Evolutionary conservation across 1,140 invertebrate species (phyloP), one percentile per base, ranked within the genome.

Genomic region (Nautilus pompilius): DNA sequence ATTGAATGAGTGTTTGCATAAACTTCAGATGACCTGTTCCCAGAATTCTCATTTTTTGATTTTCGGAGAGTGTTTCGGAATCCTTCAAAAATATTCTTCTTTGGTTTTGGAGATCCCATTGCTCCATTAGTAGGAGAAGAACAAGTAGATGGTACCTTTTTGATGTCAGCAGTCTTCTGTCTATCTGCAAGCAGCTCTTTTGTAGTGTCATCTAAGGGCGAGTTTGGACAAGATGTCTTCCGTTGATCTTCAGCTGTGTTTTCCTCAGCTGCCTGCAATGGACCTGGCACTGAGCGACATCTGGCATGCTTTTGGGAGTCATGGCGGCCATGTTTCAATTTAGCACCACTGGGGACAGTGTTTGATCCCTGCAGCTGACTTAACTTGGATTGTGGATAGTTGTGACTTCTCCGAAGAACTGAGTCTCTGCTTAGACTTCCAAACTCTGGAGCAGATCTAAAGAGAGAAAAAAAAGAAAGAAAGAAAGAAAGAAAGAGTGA

Each of bases 31-130:
- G 45, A 53, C 53, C 48, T 57, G 59, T 22, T 59, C 55, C 22
- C 49, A 28, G 49, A 29, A 48, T 41, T 48, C 28, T 75, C 73
- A 67, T 62, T 69, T 70, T 77, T 77, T 68, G 81, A 79, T 67
- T 80, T 78, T 57, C 85, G 81, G 34, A 88, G 76, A 4, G 86
- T 86, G 74, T 86, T 87, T 56, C 83, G 81, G 75, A 88, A 87
- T 70, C 87, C 87, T 66, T 87, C 86, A 69, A 88, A 82, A 67
- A 88, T 73, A n/a, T 67, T 71, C 66, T 70, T 71, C 64, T 79
- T 78, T 30, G 76, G 73, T 66, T 80, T 81, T 49, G 77, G 75
- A 26, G 72, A 74, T 29, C 62, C 60, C 60, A 70, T 66, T 55
- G 70, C 45, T 63, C 57, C 34, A 60, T 66, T 54, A 32, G 59